Conservation (phyloP, 1,140 invertebrate genomes). For the Meloidogyne hapla region DNA sequence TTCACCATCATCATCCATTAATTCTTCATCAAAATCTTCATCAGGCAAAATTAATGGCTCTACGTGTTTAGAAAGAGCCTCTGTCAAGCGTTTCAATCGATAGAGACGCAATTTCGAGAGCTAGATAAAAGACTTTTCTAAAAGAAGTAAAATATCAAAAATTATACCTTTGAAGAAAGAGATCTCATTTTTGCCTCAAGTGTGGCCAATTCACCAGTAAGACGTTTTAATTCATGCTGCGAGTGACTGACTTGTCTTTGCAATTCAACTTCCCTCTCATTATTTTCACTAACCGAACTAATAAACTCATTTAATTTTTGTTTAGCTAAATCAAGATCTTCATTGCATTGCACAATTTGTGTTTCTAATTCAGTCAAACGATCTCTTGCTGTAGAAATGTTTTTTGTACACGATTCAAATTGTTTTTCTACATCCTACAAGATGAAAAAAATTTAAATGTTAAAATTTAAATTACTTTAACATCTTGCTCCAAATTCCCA, state of each 20-base stretch:
- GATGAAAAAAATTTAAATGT: neutral
- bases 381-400: neutral
- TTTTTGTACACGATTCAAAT: neutral
- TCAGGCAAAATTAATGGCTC: constrained; percentile 63
- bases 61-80: constrained; percentile 4
- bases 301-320: constrained; percentile 21
- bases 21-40: constrained; percentile 71
- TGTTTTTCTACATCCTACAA: constrained; percentile 16
- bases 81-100: constrained; percentile 2
- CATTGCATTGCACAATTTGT: constrained; percentile 10
- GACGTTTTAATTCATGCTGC: constrained; percentile 26
- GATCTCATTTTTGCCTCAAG: constrained; percentile 10
- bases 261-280: constrained; percentile 33
- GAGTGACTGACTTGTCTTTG: constrained; percentile 29
- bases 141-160: neutral
- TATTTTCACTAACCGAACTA: constrained; percentile 14
- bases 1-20: constrained; percentile 73
- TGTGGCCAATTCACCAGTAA: constrained; percentile 25
- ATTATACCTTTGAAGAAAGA: constrained; percentile 34
- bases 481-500: constrained; percentile 41
- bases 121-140: neutral
- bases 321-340: constrained; percentile 24
- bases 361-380: neutral
- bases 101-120: neutral
- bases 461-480: constrained; percentile 67